phyloP scores from a whole-genome alignment of 2,888 invertebrate genomes.

The Schizaphis graminum region DNA sequence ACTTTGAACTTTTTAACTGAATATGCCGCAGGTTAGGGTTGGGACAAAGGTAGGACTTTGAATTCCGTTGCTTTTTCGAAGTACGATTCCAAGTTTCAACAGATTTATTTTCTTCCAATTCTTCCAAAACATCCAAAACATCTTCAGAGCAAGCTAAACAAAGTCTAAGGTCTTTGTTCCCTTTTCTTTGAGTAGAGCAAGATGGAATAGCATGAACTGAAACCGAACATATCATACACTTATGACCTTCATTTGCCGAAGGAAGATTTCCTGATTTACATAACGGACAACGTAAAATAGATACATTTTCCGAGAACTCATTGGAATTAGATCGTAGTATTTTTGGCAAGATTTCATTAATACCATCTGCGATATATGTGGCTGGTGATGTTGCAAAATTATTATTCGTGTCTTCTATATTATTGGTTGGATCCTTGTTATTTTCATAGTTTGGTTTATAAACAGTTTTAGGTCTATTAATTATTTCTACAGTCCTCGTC shows the following conservation, averaged over 20 bases:
- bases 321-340: not conserved
- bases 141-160: not conserved
- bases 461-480: no score
- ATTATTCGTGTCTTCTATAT: not conserved
- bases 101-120: constrained; percentile 6
- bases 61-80: not conserved
- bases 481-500: no score
- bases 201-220: not conserved
- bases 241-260: not conserved
- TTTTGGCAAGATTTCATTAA: not conserved
- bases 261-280: constrained; percentile 2
- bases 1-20: not conserved
- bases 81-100: constrained; percentile 10
- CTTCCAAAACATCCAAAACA: not conserved
- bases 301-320: not conserved
- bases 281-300: not conserved
- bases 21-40: not conserved
- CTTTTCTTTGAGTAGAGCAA: not conserved
- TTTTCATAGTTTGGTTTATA: no score
- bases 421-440: not conserved
- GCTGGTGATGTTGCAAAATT: not conserved
- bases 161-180: not conserved
- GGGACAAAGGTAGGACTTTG: constrained; percentile 16
- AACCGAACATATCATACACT: not conserved
- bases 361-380: not conserved